Base-by-base conservation (phyloP, 2,888 invertebrate genomes). In the Chloroclysta siterata region DNA sequence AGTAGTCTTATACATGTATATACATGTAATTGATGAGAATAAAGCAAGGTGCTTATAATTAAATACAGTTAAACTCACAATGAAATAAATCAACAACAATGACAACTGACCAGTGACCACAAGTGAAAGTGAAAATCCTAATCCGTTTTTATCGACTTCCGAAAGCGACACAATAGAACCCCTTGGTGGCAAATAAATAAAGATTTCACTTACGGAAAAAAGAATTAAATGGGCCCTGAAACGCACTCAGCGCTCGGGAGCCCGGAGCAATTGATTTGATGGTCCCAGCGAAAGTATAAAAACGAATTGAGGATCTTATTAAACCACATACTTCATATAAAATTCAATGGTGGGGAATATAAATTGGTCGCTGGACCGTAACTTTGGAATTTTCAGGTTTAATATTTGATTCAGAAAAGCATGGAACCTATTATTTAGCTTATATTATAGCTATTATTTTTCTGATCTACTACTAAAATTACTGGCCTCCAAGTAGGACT, bases 131-230 rank as follows among this genome's bases (percentile, higher is more conserved):
- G 39, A 65, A 61, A 59, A 55, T 58, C 55, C 46, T 63, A 60
- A 59, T 59, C 65, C 46, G 59, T 58, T 60, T 58, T 55, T 62
- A 65, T 59, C 63, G 62, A 41, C 60, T 41, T 53, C 51, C 51
- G 54, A 59, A 61, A 63, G 55, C 52, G 58, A 57, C 59, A 63
- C 48, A 53, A 65, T 66, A 60, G 36, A 61, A 46, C 29, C 70
- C 60, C 64, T 54, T 29, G 44, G 67, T 60, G 60, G 53, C 60
- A 66, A 59, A 71, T 69, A 71, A 69, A 69, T 67, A 68, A 68
- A 65, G 64, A 70, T 70, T 71, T 70, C 66, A 68, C 70, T 70
- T 59, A 64, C 60, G 66, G 63, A 59, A 36, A 65, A 64, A 58
- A 60, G 66, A 71, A 71, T 66, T 68, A 65, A 68, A 63, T 54